These are phyloP conservation scores for Leptopilina myrica DNA, from an alignment of 2,888 invertebrate genomes.

Conservation along the genomic window DNA sequence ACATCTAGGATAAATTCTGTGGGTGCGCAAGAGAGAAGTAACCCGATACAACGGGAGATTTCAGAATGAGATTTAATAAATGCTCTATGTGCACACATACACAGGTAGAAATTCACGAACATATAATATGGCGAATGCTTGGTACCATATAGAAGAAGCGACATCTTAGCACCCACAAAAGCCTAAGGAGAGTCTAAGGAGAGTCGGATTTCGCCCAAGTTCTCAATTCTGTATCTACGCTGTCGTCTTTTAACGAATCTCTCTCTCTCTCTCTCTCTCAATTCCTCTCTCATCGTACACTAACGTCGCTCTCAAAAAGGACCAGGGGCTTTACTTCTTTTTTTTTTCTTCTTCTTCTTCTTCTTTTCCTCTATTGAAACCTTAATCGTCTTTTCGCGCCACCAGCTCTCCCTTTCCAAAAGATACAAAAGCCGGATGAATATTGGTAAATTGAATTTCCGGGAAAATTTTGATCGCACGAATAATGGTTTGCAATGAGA, in stretches of 20 bases:
- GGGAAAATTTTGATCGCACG: constrained; percentile 37
- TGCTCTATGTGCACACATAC: constrained; percentile 50
- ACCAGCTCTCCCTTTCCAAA: constrained; percentile 26
- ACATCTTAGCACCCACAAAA: constrained; percentile 63
- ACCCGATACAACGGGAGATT: constrained; percentile 61
- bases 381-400: constrained; percentile 41
- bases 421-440: constrained; percentile 33
- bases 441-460: constrained; percentile 40
- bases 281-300: no score
- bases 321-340: constrained; percentile 33
- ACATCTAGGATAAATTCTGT: constrained; percentile 42
- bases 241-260: constrained; percentile 41
- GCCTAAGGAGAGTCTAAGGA: constrained; percentile 51
- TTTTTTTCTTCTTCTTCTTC: constrained; percentile 14
- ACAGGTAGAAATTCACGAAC: background rate
- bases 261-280: no score
- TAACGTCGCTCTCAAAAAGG: constrained; percentile 1
- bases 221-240: constrained; percentile 41
- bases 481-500: constrained; percentile 30
- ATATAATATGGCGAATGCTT: background rate
- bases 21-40: constrained; percentile 48
- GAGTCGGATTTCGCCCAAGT: constrained; percentile 62
- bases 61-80: constrained; percentile 73
- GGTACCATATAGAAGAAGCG: constrained; percentile 63
- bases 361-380: constrained; percentile 22